A percentile compares a stretch with the other conserved stretches of the same genome.
Evolutionary conservation across 2,888 invertebrate genomes (phyloP).

Genomic region (Parascotia fuliginaria): DNA sequence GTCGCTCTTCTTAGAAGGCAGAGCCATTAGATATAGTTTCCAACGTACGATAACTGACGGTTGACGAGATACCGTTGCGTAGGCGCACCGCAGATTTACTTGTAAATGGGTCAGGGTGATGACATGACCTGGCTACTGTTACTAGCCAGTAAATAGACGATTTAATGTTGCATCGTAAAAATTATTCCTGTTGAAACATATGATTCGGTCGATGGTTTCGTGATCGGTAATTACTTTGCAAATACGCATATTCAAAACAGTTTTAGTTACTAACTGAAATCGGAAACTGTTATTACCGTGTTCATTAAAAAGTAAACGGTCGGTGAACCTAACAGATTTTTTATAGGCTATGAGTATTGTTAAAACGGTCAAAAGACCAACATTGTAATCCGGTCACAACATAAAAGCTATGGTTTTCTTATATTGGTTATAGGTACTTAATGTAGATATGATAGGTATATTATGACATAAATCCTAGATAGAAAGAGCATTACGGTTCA

Average conservation of each 20-base stretch:
- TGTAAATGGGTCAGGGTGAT: constrained; percentile 77
- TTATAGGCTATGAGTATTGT: not conserved
- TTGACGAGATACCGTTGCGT: constrained; percentile 68
- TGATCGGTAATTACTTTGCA: not conserved
- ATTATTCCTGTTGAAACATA: constrained; percentile 23
- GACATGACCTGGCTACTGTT: constrained; percentile 49
- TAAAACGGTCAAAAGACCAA: not conserved
- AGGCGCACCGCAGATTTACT: constrained; percentile 72
- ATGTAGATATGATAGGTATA: no score
- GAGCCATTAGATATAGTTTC: constrained; percentile 49
- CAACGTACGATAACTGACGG: constrained; percentile 52
- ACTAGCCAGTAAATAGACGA: constrained; percentile 30
- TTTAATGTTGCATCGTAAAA: constrained; percentile 32
- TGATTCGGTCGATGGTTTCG: not conserved
- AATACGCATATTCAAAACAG: constrained; percentile 1
- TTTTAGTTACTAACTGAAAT: constrained; percentile 10
- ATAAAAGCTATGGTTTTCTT: not conserved
- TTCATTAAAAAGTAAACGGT: not conserved
- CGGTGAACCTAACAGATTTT: not conserved
- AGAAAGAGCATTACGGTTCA: constrained; percentile 3
- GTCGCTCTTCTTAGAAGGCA: constrained; percentile 52
- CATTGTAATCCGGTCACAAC: not conserved
- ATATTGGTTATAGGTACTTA: no score
- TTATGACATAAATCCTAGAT: no score
- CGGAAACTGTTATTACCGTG: constrained; percentile 3